Evolutionary conservation across 2,797 vertebrate species (phyloP).

Genomic region (Anabas testudineus): DNA sequence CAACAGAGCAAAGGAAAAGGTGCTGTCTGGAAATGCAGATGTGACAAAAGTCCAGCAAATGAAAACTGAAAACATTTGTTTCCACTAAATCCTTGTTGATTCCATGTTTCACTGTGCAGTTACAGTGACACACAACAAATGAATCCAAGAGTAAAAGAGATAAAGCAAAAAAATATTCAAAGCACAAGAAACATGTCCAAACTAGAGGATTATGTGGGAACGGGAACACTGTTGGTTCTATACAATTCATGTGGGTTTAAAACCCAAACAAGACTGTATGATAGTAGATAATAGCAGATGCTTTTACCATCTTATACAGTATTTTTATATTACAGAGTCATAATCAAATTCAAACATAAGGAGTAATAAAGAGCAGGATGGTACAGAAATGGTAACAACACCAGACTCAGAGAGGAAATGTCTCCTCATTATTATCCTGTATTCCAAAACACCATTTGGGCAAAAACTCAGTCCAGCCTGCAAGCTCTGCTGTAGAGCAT

Average conservation of each 20-base stretch:
- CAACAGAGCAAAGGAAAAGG: slow-evolving; percentile 13
- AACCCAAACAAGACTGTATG: neutral
- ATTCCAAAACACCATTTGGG: slow-evolving; percentile 1
- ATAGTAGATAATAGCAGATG: neutral
- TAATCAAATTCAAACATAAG: neutral
- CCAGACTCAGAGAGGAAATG: neutral
- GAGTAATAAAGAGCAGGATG: neutral
- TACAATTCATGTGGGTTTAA: neutral
- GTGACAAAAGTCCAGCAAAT: slow-evolving; percentile 19
- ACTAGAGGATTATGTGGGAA: neutral
- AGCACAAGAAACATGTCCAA: neutral
- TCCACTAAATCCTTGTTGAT: neutral
- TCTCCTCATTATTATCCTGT: neutral
- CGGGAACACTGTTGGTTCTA: neutral
- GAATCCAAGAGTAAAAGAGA: neutral
- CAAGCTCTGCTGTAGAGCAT: neutral
- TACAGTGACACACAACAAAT: neutral
- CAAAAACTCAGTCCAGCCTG: neutral
- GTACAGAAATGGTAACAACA: neutral
- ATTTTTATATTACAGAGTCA: neutral
- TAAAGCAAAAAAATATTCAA: neutral
- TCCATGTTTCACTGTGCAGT: neutral
- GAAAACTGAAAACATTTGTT: neutral
- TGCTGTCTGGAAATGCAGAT: slow-evolving; percentile 24
- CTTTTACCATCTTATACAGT: no score